These are phyloP conservation scores for Phalanger gymnotis DNA, from an alignment of 2,797 vertebrate species.

Conservation along the genomic window DNA sequence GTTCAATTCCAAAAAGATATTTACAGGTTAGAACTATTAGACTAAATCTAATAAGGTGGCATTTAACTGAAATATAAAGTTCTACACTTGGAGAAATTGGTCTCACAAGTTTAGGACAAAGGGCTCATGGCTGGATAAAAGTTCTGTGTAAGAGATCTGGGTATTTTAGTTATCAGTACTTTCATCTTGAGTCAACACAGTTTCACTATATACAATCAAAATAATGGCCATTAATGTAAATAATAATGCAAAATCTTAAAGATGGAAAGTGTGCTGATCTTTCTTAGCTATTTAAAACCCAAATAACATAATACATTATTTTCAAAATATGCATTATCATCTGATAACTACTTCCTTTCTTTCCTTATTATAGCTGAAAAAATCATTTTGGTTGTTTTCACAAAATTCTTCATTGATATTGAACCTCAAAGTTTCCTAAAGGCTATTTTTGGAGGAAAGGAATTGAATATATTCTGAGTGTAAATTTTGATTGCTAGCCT, in stretches of 20 bases:
- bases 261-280: background rate
- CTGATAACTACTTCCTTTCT: background rate
- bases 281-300: background rate
- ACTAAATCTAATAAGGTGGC: background rate
- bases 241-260: background rate
- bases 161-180: background rate
- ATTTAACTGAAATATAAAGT: background rate
- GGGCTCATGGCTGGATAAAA: background rate
- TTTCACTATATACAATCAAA: background rate
- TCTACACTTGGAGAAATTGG: background rate
- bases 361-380: background rate
- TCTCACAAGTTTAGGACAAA: background rate
- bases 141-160: background rate
- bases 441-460: slow-evolving; percentile 49
- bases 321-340: background rate
- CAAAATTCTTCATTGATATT: background rate
- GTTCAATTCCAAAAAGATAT: background rate
- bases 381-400: background rate
- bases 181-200: background rate
- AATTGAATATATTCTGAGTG: slow-evolving; percentile 66
- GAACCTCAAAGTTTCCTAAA: slow-evolving; percentile 14
- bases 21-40: background rate
- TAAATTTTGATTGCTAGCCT: slow-evolving; percentile 51
- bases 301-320: no score
- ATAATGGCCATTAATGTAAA: background rate